phyloP scores from a whole-genome alignment of 2,888 invertebrate genomes.

The Aphodius sticticus region DNA sequence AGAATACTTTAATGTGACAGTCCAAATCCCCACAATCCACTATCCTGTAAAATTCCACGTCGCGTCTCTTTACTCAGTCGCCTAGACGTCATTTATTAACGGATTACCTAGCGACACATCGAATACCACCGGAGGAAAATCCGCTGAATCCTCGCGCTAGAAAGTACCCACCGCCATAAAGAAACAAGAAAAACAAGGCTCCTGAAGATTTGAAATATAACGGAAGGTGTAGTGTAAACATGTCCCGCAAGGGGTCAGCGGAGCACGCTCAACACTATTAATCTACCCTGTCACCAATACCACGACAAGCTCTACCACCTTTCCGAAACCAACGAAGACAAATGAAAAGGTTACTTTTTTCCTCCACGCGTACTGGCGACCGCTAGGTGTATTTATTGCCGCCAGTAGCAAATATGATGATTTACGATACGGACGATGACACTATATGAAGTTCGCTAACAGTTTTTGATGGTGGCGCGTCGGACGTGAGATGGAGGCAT shows the following conservation, averaged over 20 bases:
- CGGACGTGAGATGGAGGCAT: slow-evolving; percentile 5
- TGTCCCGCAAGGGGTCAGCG: neutral
- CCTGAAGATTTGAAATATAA: neutral
- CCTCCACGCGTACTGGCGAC: neutral
- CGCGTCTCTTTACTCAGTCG: neutral
- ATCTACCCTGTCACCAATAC: neutral
- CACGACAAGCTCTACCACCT: neutral
- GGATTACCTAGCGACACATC: neutral
- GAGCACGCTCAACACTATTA: neutral
- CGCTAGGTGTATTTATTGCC: slow-evolving; percentile 10
- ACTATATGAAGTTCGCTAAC: slow-evolving; percentile 5
- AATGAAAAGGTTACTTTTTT: slow-evolving; percentile 7
- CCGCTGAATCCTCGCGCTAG: neutral
- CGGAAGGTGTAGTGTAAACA: neutral
- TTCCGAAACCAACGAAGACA: slow-evolving; percentile 4
- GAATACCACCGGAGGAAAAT: neutral
- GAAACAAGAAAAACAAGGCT: neutral
- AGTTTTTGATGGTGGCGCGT: neutral
- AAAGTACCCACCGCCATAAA: neutral
- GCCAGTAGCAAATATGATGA: slow-evolving; percentile 14
- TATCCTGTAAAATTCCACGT: slow-evolving; percentile 4
- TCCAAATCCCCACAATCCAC: neutral
- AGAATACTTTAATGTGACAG: slow-evolving; percentile 4
- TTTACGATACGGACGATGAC: slow-evolving; percentile 9
- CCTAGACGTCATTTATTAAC: neutral